Evolutionary conservation across 2,888 invertebrate species (phyloP), one percentile per base, ranked within the genome.

Genomic region (Cantharis rustica): DNA sequence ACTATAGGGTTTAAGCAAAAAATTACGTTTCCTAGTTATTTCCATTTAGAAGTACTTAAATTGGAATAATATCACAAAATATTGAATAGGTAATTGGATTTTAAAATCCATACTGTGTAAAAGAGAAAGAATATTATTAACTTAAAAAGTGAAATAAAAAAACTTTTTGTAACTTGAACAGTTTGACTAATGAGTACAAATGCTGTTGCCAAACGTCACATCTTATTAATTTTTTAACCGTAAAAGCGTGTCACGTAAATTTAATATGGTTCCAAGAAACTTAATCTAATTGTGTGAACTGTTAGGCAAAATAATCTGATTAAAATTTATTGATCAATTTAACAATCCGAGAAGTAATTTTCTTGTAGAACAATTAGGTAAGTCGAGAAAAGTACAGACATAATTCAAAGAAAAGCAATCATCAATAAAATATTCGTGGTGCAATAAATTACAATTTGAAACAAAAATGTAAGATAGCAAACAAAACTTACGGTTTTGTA

Each of bases 401-500:
- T n/a, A 47, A 47, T 47, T n/a, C n/a, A n/a, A 47, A n/a, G 47
- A 47, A 47, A n/a, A 31, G 7, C 9, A 47, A n/a, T 47, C n/a
- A n/a, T 47, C n/a, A 47, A 47, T 47, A 47, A 47, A 47, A 47
- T 31, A 5, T 13, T 31, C 1, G 4, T 31, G 31, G 13, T 31
- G 31, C 31, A 31, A 31, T 10, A 27, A 10, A 10, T 27, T 27
- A 20, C 26, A 10, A 26, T 10, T 27, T 27, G 27, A 27, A 27
- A 27, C 11, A 2, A 27, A 27, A 27, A 10, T 27, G 27, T 27
- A 31, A 31, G 26, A 20, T 15, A n/a, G 26, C 13, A 20, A 26
- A 16, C 23, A 15, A 68, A 68, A 71, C 71, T 71, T 71, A 71
- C 71, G 62, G 26, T 71, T 61, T 62, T 13, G 16, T 13, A 20